Evolutionary conservation across 2,888 invertebrate genomes (phyloP), one percentile per base, ranked within the genome.

Genomic region (Cantharis nigra): DNA sequence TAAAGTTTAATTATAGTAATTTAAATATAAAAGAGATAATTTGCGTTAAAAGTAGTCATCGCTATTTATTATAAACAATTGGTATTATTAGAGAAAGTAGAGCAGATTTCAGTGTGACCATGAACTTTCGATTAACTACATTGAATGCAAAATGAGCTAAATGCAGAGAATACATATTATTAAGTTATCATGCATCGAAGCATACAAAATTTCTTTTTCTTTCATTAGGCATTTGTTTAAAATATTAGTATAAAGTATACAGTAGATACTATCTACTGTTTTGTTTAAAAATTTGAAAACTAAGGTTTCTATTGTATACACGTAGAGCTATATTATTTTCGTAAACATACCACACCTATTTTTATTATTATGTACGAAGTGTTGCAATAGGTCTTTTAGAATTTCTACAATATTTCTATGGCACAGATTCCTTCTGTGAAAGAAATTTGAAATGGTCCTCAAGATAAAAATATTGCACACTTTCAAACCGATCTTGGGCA

Each of bases 91-190:
- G 82, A 82, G 84, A 84, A 84, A 84, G 84, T 84, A 77, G 83
- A 83, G 76, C 83, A 79, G n/a, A 76, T 63, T 79, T 80, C 75
- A 76, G 63, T 63, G 65, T 81, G 83, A 83, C 84, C 84, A 67
- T 84, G 84, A 84, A 84, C 84, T 84, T 83, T 84, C 83, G 76
- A 79, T 80, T 81, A 72, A 67, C 70, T 69, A 67, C 18, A 64
- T 18, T 64, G 65, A 67, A 67, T 23, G 9, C 23, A 67, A 67
- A 16, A 49, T 49, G 49, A 49, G n/a, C 49, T n/a, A n/a, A 5
- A 49, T n/a, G 49, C n/a, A 49, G 5, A 49, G 49, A 49, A 49
- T 49, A 49, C 4, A 3, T 13, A 33, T 33, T 13, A n/a, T 49
- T n/a, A 5, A 49, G 49, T n/a, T 49, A 7, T 0, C 49, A n/a